These are phyloP conservation scores for Parnassius glacialis DNA, from an alignment of 2,888 invertebrate species.

Conservation along the genomic window DNA sequence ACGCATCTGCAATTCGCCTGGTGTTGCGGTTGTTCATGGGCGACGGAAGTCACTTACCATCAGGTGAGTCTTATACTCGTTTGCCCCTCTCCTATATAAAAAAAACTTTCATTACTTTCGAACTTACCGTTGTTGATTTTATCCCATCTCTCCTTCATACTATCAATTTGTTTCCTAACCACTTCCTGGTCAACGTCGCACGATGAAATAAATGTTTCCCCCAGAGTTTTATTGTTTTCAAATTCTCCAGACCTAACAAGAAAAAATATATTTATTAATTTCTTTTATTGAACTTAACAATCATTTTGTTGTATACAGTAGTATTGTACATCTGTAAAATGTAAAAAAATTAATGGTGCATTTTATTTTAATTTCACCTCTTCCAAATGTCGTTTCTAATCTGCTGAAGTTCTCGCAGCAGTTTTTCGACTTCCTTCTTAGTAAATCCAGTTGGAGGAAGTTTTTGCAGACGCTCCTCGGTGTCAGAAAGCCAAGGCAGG, in stretches of 20 bases:
- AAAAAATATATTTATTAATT: not conserved
- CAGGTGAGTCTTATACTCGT: too few relatives aligned
- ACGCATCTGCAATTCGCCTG: too few relatives aligned
- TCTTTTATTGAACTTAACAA: not conserved
- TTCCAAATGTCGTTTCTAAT: constrained; percentile 97
- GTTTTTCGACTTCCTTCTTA: constrained; percentile 92
- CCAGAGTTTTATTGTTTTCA: constrained; percentile 91
- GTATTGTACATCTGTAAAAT: too few relatives aligned
- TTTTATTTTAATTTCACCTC: constrained; percentile 57
- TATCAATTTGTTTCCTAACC: constrained; percentile 89
- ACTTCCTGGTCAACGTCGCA: constrained; percentile 96
- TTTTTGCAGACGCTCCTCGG: constrained; percentile 90
- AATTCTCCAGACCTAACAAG: constrained; percentile 89
- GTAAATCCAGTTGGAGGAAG: constrained; percentile 90
- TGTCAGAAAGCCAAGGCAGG: constrained; percentile 92
- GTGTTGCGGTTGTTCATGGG: too few relatives aligned
- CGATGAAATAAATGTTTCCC: constrained; percentile 92
- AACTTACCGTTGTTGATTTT: constrained; percentile 88
- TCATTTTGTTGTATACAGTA: too few relatives aligned
- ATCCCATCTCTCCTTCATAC: constrained; percentile 94
- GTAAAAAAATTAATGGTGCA: too few relatives aligned
- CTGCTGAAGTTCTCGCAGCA: constrained; percentile 91
- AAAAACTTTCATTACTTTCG: too few relatives aligned
- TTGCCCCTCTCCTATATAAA: too few relatives aligned
- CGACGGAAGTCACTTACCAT: too few relatives aligned